phyloP scores from a whole-genome alignment of 2,888 invertebrate species.

The Dinocampus coccinellae region DNA sequence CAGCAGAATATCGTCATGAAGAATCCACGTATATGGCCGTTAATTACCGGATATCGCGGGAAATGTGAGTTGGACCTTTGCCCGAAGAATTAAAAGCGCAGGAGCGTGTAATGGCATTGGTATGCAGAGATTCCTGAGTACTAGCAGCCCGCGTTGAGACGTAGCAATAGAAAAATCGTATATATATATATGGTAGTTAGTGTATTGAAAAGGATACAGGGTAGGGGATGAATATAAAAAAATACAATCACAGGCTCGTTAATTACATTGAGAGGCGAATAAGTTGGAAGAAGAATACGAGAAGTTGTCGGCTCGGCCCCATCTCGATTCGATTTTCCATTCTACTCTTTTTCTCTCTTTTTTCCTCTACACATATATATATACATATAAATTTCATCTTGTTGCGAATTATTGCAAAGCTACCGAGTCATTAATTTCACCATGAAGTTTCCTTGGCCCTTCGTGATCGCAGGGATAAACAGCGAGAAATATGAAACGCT shows the following conservation, averaged over 20 bases:
- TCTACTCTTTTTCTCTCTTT: background rate
- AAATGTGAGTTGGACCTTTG: conserved; percentile 31
- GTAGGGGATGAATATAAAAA: conserved; percentile 17
- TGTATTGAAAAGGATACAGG: background rate
- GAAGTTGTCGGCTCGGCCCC: background rate
- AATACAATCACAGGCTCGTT: conserved; percentile 34
- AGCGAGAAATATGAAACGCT: conserved; percentile 31
- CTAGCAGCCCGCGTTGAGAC: background rate
- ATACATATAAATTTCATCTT: conserved; percentile 1
- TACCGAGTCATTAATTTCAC: conserved; percentile 36
- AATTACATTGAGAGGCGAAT: conserved; percentile 28
- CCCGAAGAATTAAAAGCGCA: conserved; percentile 35
- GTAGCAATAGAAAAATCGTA: background rate
- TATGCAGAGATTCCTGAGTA: conserved; percentile 31
- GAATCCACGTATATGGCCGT: conserved; percentile 30
- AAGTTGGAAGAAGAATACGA: conserved; percentile 12
- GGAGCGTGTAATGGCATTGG: conserved; percentile 37
- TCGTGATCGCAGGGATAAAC: conserved; percentile 21
- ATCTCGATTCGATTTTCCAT: conserved; percentile 3
- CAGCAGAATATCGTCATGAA: conserved; percentile 24
- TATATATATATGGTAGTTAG: conserved; percentile 6
- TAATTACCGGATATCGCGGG: conserved; percentile 38
- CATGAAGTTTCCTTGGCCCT: conserved; percentile 11
- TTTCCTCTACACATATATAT: conserved; percentile 1
- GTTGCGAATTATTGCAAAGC: conserved; percentile 33